phyloP scores from a whole-genome alignment of 2,797 vertebrate genomes.

The Rhincodon typus region DNA sequence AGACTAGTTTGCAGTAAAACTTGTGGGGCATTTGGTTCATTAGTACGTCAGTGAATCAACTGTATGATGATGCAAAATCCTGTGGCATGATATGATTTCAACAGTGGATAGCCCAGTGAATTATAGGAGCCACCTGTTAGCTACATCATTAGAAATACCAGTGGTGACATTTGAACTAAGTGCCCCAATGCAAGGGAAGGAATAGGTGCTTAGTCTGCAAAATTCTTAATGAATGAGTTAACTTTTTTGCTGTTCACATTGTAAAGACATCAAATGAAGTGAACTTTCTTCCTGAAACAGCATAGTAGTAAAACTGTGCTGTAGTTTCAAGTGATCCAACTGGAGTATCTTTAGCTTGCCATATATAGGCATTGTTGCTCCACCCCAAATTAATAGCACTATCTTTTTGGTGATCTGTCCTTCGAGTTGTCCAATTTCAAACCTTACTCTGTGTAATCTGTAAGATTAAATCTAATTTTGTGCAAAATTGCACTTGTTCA shows the following conservation, averaged over 20 bases:
- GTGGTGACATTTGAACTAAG: constrained; percentile 26
- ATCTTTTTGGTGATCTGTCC: neutral
- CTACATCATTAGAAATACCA: constrained; percentile 4
- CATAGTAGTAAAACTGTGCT: neutral
- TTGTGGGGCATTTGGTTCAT: neutral
- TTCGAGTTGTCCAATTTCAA: neutral
- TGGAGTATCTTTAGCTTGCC: too few species aligned
- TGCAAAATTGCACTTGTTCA: neutral
- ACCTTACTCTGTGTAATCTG: neutral
- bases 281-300: neutral
- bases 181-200: neutral
- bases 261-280: neutral
- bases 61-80: constrained; percentile 2
- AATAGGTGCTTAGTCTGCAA: constrained; percentile 17
- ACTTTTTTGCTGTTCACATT: neutral
- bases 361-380: neutral
- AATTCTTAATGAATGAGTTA: neutral
- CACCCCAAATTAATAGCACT: neutral
- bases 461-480: neutral
- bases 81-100: constrained; percentile 27
- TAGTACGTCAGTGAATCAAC: constrained; percentile 18
- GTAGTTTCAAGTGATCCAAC: neutral
- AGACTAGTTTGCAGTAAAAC: neutral
- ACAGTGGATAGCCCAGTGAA: neutral
- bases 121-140: constrained; percentile 15